A percentile compares a stretch with the other conserved stretches of the same genome.
These are phyloP conservation scores for Eupithecia subumbrata DNA, from an alignment of 2,888 invertebrate genomes.

Conservation along the genomic window DNA sequence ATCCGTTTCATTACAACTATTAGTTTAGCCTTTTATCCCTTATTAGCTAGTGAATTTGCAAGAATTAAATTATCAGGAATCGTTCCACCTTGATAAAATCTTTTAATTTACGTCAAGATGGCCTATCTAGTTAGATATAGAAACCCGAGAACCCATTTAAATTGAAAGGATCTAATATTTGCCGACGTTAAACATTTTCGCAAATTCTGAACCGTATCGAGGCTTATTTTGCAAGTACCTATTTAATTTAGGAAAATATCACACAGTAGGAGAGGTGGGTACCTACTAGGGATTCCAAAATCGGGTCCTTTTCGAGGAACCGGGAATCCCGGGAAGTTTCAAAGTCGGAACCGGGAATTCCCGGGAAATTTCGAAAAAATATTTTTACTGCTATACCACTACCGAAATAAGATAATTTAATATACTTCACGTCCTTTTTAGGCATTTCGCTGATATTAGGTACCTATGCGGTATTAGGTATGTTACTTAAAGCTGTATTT, in stretches of 20 bases:
- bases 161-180: constrained; percentile 5
- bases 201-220: neutral
- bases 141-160: neutral
- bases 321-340: too few species aligned
- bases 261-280: neutral
- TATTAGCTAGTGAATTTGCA: neutral
- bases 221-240: neutral
- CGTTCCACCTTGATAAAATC: neutral
- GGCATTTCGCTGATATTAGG: too few species aligned
- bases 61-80: neutral
- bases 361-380: too few species aligned
- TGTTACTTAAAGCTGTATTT: too few species aligned
- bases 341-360: too few species aligned
- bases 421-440: too few species aligned
- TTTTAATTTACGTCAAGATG: neutral
- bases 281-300: too few species aligned
- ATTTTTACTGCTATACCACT: too few species aligned
- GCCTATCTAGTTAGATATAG: neutral
- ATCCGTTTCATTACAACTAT: neutral
- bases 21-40: neutral
- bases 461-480: too few species aligned
- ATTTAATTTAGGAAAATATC: neutral
- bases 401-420: too few species aligned
- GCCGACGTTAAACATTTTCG: neutral
- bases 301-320: too few species aligned